phyloP scores from a whole-genome alignment of 2,888 invertebrate genomes.

The Patella caerulea region DNA sequence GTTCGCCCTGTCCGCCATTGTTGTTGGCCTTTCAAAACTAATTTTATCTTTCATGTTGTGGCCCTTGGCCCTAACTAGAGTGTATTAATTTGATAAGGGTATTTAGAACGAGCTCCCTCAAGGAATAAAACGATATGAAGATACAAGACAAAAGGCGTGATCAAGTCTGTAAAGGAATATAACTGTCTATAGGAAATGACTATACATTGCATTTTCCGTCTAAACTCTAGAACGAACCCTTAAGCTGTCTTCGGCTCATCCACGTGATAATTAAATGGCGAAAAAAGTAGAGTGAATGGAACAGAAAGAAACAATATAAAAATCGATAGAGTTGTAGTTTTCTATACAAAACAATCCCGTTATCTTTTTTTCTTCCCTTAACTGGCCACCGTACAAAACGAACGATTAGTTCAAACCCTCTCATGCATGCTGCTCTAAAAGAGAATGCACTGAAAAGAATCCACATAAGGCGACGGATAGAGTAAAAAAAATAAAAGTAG shows the following conservation, averaged over 20 bases:
- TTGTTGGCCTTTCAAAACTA: constrained; percentile 9
- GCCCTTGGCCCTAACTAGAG: constrained; percentile 11
- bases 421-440: no score
- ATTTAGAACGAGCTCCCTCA: not conserved
- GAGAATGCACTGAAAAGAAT: no score
- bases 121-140: not conserved
- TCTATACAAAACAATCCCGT: constrained; percentile 1
- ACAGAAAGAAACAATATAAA: constrained; percentile 2
- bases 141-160: not conserved
- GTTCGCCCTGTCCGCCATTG: constrained; percentile 14
- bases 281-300: not conserved
- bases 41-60: constrained; percentile 7
- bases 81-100: constrained; percentile 13
- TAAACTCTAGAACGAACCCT: not conserved
- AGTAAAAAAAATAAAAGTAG: no score
- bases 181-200: constrained; percentile 7
- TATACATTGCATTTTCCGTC: constrained; percentile 9
- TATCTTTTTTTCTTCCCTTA: not conserved
- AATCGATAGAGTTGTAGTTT: not conserved
- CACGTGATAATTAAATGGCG: constrained; percentile 5
- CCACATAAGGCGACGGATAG: no score
- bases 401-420: no score
- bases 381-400: no score
- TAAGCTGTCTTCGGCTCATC: not conserved
- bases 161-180: constrained; percentile 7